Conservation (phyloP, 2,113 vertebrate species). For the Clarias batrachus region DNA sequence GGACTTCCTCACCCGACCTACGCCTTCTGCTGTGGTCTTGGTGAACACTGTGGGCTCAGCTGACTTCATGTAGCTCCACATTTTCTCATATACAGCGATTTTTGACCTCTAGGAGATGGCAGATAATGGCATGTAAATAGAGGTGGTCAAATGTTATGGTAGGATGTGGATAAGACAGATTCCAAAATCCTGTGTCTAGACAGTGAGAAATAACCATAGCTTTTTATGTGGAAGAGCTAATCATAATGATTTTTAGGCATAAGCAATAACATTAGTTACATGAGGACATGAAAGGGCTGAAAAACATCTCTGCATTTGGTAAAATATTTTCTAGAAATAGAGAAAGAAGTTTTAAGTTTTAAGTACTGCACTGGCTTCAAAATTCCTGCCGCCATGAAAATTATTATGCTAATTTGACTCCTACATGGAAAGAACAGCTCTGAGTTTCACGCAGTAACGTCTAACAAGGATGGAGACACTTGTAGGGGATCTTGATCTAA, state of each 20-base stretch:
- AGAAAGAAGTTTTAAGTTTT: background rate
- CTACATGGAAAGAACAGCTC: background rate
- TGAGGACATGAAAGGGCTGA: background rate
- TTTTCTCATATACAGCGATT: conserved; percentile 99
- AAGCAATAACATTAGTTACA: background rate
- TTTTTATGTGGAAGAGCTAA: background rate
- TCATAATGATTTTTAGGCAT: background rate
- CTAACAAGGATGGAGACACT: background rate
- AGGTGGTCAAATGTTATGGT: background rate
- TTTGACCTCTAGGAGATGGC: conserved; percentile 85
- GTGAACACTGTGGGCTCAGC: conserved; percentile 98
- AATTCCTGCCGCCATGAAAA: background rate
- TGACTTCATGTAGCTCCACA: conserved; percentile 99
- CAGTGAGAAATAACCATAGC: background rate
- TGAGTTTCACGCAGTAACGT: background rate
- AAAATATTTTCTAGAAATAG: background rate
- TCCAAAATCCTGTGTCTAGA: background rate
- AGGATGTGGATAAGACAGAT: background rate
- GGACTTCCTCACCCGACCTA: conserved; percentile 95
- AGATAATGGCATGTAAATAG: conserved; percentile 37
- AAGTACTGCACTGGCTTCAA: background rate
- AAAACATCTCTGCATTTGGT: background rate
- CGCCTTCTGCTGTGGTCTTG: conserved; percentile 94
- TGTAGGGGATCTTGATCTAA: background rate
- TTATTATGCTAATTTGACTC: background rate